These are phyloP conservation scores for Cephus pygmeus DNA, from an alignment of 2,888 invertebrate genomes.

Conservation along the genomic window DNA sequence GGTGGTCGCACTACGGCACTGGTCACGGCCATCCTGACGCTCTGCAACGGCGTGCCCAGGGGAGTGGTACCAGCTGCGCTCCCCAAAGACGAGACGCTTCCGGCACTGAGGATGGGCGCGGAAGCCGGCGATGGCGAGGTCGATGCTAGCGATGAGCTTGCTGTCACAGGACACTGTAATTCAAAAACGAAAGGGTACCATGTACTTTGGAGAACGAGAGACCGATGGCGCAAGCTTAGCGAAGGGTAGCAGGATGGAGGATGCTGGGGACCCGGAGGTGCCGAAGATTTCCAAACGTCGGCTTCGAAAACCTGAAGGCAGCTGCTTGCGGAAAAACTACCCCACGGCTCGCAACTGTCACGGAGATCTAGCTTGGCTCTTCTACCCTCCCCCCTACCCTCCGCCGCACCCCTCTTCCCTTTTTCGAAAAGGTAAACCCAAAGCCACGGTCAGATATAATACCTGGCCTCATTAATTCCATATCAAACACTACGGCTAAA, in stretches of 20 bases:
- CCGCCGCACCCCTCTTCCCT: constrained; percentile 2
- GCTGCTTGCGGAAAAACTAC: constrained; percentile 29
- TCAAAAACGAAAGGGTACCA: not conserved
- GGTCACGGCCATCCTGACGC: constrained; percentile 66
- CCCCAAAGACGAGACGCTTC: constrained; percentile 47
- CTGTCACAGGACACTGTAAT: constrained; percentile 64
- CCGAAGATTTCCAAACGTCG: not conserved
- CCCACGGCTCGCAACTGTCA: constrained; percentile 15
- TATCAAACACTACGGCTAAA: constrained; percentile 65
- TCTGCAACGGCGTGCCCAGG: constrained; percentile 67
- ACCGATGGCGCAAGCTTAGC: constrained; percentile 12
- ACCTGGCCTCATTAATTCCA: constrained; percentile 62
- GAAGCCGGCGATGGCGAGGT: constrained; percentile 58
- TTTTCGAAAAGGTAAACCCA: constrained; percentile 37
- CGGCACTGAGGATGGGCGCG: constrained; percentile 48
- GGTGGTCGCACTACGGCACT: constrained; percentile 69
- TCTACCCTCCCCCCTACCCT: not conserved
- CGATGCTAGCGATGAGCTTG: constrained; percentile 58
- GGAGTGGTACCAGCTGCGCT: constrained; percentile 52
- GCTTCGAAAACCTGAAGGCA: constrained; percentile 24
- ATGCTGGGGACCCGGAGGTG: too few species aligned
- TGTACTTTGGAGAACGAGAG: constrained; percentile 15
- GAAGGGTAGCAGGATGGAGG: not conserved
- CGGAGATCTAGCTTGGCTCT: not conserved
- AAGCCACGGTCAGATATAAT: constrained; percentile 40